Evolutionary conservation across 2,888 invertebrate genomes (phyloP), one percentile per base, ranked within the genome.

Genomic region (Eristalis intricaria): DNA sequence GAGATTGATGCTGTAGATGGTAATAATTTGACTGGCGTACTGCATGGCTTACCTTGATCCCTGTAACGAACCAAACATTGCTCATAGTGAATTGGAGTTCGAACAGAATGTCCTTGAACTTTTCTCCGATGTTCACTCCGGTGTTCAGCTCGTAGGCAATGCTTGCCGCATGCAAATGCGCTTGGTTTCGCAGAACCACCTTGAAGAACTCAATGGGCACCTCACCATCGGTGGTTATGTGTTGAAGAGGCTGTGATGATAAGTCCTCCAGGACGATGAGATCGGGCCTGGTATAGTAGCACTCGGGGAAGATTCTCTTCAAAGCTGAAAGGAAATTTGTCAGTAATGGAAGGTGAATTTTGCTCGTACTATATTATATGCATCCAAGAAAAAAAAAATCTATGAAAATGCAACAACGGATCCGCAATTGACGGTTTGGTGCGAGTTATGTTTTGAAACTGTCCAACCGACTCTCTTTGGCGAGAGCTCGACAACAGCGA

Each of bases 181-280:
- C 91, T 66, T 90, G 86, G 23, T 90, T 90, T 2, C 89, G 82
- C 7, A 92, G 61, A 0, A 90, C 90, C 19, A 91, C 13, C 32
- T 91, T 89, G 70, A 89, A 90, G 76, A 91, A 90, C 1, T 89
- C 82, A 0, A 84, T 4, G 0, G 89, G 89, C 63, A 91, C 90
- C 0, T 10, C 10, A 32, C 90, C 90, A 4, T 66, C 32, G 0
- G 77, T 29, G 0, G 68, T 66, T 1, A 91, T 77, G 75, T 91
- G 91, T 0, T 89, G 84, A 35, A 90, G 90, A 0, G 76, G 26
- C 7, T 88, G 75, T 19, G 35, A 4, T 0, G 89, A 89, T 0
- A 92, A 89, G 87, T 92, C 92, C 64, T 92, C 92, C 4, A 92
- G 71, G 0, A 92, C 91, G 35, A 92, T 75, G 0, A 92, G 19